phyloP scores from a whole-genome alignment of 92 coral and sea anemone species.

The Meandrina meandrites region DNA sequence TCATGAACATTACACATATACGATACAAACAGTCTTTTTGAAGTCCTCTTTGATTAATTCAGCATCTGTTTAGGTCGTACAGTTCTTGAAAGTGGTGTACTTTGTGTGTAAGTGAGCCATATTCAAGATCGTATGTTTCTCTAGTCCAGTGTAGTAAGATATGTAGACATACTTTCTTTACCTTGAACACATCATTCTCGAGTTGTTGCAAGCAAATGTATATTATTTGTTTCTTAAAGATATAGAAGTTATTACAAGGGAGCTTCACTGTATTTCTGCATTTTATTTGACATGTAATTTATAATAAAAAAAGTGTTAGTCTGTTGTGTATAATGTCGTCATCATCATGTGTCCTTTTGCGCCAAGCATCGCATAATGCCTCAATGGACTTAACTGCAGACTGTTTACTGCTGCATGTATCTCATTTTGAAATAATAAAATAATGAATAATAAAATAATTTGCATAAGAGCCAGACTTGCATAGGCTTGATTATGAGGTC shows the following conservation, averaged over 20 bases:
- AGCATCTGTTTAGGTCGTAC: background rate
- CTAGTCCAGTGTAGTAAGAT: no score
- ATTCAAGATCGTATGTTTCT: background rate
- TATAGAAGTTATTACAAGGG: background rate
- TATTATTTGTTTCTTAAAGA: slow-evolving; percentile 1
- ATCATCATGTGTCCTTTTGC: no score
- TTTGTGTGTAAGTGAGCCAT: background rate
- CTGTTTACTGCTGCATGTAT: no score
- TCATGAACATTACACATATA: background rate
- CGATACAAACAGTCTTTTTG: background rate
- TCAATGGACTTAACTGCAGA: no score
- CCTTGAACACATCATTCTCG: background rate
- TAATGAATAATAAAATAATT: no score
- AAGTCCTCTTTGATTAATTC: background rate
- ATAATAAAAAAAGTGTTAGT: slow-evolving; percentile 21
- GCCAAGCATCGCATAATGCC: no score
- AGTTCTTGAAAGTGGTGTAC: background rate
- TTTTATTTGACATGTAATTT: slow-evolving; percentile 28
- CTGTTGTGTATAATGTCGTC: slow-evolving; percentile 1
- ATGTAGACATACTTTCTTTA: background rate
- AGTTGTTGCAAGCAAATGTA: background rate
- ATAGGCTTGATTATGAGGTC: no score
- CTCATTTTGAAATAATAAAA: no score
- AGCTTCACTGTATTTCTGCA: slow-evolving; percentile 5
- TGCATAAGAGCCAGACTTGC: background rate